Base-by-base conservation (phyloP, 2,113 vertebrate genomes). In the Nothoprocta perdicaria region DNA sequence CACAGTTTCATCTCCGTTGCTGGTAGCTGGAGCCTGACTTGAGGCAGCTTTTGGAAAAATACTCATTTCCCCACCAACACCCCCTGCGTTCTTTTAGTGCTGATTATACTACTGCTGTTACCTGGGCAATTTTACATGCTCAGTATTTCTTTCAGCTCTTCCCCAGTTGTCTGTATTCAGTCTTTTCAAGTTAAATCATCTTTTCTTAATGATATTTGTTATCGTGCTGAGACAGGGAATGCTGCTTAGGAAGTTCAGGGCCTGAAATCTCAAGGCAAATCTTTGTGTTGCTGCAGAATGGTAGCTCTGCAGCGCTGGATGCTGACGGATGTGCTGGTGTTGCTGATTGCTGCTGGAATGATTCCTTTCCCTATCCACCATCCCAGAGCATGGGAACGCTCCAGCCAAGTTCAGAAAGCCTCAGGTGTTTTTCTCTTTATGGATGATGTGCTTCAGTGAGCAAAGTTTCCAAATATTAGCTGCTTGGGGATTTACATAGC, bases 61-160 rank as follows among this genome's bases (percentile, higher is more conserved):
- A 23, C 23, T 80, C 2, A 1, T 67, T 71, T 6, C 10, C 35
- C 35, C 35, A 38, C 35, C 35, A 38, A 38, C 35, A 38, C 35
- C 26, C 27, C 7, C 0, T 0, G 0, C 0, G 19, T 9, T 4
- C 58, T 83, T 80, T 75, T 62, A 75, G 61, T 55, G 31, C 40
- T 14, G 14, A 11, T 9, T 15, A 2, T n/a, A 87, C 27, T 40
- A 19, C 14, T 76, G 31, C 29, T 24, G 14, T 26, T 69, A n/a
- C 7, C 21, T 53, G 16, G 6, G 21, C 60, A 41, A 0, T 21
- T 12, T 31, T 45, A 4, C 13, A 11, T 27, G 15, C 24, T 4
- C 7, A 18, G 26, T 11, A 43, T 31, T 14, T 48, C 22, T 46
- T 53, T 53, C 38, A 19, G 26, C 31, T 40, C 22, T 40, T 69